These are phyloP conservation scores for Montipora cactus DNA, from an alignment of 64 coral and sea anemone genomes.

Conservation along the genomic window DNA sequence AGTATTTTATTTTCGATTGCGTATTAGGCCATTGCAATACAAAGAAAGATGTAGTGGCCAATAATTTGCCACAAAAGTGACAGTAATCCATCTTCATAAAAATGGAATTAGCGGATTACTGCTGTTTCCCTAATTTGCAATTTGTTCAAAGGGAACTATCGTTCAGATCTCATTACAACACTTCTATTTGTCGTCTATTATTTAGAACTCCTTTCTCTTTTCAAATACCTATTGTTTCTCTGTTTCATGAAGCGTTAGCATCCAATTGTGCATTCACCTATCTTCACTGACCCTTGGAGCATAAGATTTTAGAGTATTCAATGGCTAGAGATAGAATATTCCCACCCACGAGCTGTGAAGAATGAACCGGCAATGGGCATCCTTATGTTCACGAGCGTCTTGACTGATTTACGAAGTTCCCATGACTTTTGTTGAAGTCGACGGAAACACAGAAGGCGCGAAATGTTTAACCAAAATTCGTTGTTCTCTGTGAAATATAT, in stretches of 20 bases:
- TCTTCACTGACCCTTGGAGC: slow-evolving; percentile 12
- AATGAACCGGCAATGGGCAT: not conserved
- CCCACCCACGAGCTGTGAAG: not conserved
- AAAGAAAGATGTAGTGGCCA: not conserved
- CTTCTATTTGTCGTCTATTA: slow-evolving; percentile 1
- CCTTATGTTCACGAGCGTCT: not conserved
- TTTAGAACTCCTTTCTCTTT: not conserved
- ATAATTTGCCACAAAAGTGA: slow-evolving; percentile 51
- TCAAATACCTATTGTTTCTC: slow-evolving; percentile 26
- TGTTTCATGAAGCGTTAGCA: slow-evolving; percentile 62
- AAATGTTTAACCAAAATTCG: slow-evolving; percentile 34
- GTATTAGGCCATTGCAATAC: not conserved
- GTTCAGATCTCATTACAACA: slow-evolving; percentile 7
- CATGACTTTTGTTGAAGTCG: not conserved
- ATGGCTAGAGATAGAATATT: not conserved
- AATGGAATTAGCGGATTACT: slow-evolving; percentile 57
- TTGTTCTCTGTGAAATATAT: slow-evolving; percentile 38
- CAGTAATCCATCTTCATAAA: slow-evolving; percentile 59
- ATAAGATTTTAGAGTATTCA: slow-evolving; percentile 34
- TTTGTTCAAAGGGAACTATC: slow-evolving; percentile 6
- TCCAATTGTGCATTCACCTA: slow-evolving; percentile 59
- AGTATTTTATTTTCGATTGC: not conserved
- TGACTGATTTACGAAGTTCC: not conserved
- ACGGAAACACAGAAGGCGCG: not conserved
- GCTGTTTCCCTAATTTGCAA: not conserved